Base-by-base conservation (phyloP, 2,888 invertebrate species). In the Biston betularia region DNA sequence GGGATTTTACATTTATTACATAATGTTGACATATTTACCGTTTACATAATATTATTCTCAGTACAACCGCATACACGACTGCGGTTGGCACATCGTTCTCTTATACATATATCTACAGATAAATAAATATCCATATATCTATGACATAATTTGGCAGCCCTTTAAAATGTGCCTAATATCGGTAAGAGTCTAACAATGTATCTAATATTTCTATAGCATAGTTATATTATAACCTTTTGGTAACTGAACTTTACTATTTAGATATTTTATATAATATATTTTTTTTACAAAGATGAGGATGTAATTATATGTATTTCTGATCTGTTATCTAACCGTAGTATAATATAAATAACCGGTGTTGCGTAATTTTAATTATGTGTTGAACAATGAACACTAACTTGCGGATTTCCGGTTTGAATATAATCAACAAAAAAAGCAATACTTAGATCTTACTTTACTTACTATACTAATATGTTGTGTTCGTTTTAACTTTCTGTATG, bases 171-270 rank as follows among this genome's bases (percentile, higher is more conserved):
- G 67, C 67, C 67, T 68, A 68, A 68, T 68, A 68, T 42, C 52
- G 68, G 68, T 68, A 68, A 68, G 68, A 68, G 64, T 68, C 68
- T 68, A 68, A 68, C 68, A 65, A 46, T 53, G n/a, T 38, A 38
- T 38, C 2, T 44, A 11, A 49, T 59, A 34, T 24, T 24, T 42
- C 42, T 48, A 2, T 54, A 34, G 11, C 49, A 54, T 54, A 9
- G 12, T 38, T 49, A n/a, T 24, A 24, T 46, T 49, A n/a, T 24
- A 62, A 15, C 12, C 4, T 14, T 48, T 14, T 33, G 6, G 33
- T 59, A 45, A 52, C 38, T 53, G 15, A 54, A 54, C 38, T 42
- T 48, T 15, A 12, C 33, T 55, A 62, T 49, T 40, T 55, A 45
- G 12, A 14, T 46, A 24, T 54, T 15, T n/a, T 33, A 45, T 34